These are phyloP conservation scores for Himalopsyche tibetana DNA, from an alignment of 2,888 invertebrate species.

Conservation along the genomic window DNA sequence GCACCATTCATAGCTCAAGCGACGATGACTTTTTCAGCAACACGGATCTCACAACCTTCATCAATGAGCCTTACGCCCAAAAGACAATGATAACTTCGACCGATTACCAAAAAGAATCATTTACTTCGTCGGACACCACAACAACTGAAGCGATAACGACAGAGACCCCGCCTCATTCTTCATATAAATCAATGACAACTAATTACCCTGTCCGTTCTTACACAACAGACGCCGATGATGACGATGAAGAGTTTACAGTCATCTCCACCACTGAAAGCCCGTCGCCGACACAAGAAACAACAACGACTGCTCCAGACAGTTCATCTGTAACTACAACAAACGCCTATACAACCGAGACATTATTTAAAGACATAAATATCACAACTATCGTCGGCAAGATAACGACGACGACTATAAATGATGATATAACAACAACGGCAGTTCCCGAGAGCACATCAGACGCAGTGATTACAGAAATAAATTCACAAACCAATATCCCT, in stretches of 20 bases:
- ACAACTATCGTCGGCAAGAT: slow-evolving; percentile 71
- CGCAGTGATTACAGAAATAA: slow-evolving; percentile 70
- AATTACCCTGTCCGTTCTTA: slow-evolving; percentile 53
- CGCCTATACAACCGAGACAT: not conserved
- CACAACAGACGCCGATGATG: not conserved
- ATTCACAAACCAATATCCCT: slow-evolving; percentile 63
- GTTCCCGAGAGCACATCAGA: slow-evolving; percentile 62
- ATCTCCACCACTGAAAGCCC: slow-evolving; percentile 61
- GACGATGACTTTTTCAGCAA: slow-evolving; percentile 1
- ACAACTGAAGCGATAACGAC: slow-evolving; percentile 69
- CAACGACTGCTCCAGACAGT: slow-evolving; percentile 66
- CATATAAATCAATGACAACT: slow-evolving; percentile 66
- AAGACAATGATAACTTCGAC: slow-evolving; percentile 71
- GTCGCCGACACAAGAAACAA: slow-evolving; percentile 65
- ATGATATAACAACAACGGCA: slow-evolving; percentile 20
- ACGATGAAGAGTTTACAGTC: slow-evolving; percentile 66
- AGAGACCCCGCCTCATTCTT: slow-evolving; percentile 24
- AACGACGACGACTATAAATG: not conserved
- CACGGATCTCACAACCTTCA: slow-evolving; percentile 64
- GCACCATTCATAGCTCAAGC: not conserved
- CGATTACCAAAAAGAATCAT: slow-evolving; percentile 64
- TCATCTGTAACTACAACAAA: not conserved
- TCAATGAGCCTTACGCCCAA: slow-evolving; percentile 66
- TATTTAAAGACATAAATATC: not conserved
- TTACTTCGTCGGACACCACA: slow-evolving; percentile 69